Conservation (phyloP, 2,113 vertebrate genomes). For the Coptodon rendalli region DNA sequence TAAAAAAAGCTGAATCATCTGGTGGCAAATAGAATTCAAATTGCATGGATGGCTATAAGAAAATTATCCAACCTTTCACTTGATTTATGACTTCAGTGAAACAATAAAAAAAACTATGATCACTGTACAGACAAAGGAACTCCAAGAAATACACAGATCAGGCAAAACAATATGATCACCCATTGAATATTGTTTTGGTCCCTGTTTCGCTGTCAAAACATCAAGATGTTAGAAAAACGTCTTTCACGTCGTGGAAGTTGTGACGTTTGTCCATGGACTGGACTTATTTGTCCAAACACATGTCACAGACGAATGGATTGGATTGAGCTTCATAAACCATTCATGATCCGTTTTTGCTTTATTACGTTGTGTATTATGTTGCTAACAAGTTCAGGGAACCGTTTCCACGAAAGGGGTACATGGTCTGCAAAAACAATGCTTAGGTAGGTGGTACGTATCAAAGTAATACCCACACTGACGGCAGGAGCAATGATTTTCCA, state of each 20-base stretch:
- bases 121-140: neutral
- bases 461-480: neutral
- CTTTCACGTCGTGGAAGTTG: neutral
- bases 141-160: neutral
- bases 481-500: neutral
- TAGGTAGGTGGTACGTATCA: neutral
- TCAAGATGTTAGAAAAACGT: neutral
- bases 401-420: fast-evolving
- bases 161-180: neutral
- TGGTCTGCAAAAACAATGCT: neutral
- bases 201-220: neutral
- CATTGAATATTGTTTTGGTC: neutral
- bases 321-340: neutral
- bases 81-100: neutral
- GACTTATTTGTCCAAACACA: neutral
- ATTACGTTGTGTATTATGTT: neutral
- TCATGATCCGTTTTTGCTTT: neutral
- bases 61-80: neutral
- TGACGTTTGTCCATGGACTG: neutral
- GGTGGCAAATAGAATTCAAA: neutral
- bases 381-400: neutral
- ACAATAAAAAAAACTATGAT: neutral
- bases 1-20: neutral
- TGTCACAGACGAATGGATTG: neutral
- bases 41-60: neutral